phyloP scores from a whole-genome alignment of 2,888 invertebrate species.

The Autographa pulchrina region DNA sequence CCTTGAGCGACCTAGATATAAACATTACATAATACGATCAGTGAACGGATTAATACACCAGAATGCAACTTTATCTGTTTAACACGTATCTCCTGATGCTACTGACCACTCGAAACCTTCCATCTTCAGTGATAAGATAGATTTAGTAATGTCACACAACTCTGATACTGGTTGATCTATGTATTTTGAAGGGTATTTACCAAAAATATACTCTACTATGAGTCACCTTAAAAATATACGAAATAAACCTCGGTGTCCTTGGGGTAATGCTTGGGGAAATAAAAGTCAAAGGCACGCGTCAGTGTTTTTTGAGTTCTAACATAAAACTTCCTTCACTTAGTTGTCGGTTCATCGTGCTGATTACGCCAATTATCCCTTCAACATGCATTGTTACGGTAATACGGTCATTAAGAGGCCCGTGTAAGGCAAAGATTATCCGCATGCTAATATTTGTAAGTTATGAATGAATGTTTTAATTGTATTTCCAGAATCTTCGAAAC shows the following conservation, averaged over 20 bases:
- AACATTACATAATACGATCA: constrained; percentile 25
- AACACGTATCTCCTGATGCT: constrained; percentile 19
- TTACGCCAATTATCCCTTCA: constrained; percentile 2
- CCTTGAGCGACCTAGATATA: constrained; percentile 10
- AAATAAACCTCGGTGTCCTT: no score
- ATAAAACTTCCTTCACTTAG: neutral
- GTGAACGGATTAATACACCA: constrained; percentile 4
- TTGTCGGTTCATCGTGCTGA: neutral
- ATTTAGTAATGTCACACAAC: neutral
- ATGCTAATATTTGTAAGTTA: neutral
- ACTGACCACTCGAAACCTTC: constrained; percentile 20
- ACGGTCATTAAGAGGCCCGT: constrained; percentile 4
- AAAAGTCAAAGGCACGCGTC: no score
- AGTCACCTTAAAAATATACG: neutral
- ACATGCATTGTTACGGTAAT: constrained; percentile 1
- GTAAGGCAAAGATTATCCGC: neutral
- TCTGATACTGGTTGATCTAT: neutral
- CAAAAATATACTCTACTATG: neutral
- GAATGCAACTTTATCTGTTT: constrained; percentile 45
- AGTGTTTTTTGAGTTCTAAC: neutral
- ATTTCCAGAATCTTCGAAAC: constrained; percentile 71
- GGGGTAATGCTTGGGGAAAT: no score
- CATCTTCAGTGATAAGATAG: constrained; percentile 36
- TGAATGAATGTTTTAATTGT: constrained; percentile 25
- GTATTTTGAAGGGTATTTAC: neutral